phyloP scores from a whole-genome alignment of 1,140 invertebrate species.

The Sitophilus oryzae region DNA sequence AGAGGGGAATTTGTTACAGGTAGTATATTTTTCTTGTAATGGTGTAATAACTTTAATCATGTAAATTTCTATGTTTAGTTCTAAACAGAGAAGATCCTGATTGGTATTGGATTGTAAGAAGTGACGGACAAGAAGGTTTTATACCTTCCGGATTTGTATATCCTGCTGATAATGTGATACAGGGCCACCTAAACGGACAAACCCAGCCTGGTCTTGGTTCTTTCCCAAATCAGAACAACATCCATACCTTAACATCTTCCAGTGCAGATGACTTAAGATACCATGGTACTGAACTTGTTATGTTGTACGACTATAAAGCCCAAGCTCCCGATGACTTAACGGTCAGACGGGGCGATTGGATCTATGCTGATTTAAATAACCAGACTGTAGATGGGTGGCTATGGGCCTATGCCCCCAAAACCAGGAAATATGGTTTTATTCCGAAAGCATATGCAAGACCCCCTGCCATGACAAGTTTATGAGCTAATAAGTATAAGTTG shows the following conservation, averaged over 20 bases:
- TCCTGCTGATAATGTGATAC: conserved; percentile 74
- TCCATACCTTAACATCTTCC: conserved; percentile 34
- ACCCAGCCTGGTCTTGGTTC: conserved; percentile 41
- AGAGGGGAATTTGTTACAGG: conserved; percentile 86
- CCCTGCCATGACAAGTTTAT: conserved; percentile 82
- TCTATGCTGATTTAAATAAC: conserved; percentile 87
- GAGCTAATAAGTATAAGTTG: too few relatives aligned
- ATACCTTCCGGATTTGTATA: conserved; percentile 93
- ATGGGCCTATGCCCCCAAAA: conserved; percentile 91
- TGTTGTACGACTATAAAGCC: conserved; percentile 92
- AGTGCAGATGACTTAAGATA: conserved; percentile 58
- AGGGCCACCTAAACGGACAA: conserved; percentile 49
- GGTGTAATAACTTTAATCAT: conserved; percentile 3
- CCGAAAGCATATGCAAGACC: conserved; percentile 91
- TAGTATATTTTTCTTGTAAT: conserved; percentile 19
- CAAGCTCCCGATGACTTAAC: conserved; percentile 88
- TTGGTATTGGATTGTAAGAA: conserved; percentile 92
- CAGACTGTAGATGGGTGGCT: conserved; percentile 92
- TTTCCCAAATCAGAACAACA: conserved; percentile 31
- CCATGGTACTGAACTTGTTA: conserved; percentile 84
- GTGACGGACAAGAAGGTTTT: conserved; percentile 91
- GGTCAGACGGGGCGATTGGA: conserved; percentile 85
- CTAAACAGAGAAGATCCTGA: conserved; percentile 90
- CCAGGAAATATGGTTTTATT: conserved; percentile 89
- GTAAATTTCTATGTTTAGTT: conserved; percentile 48